Evolutionary conservation across 2,113 vertebrate species (phyloP).

Genomic region (Lethenteron reissneri): DNA sequence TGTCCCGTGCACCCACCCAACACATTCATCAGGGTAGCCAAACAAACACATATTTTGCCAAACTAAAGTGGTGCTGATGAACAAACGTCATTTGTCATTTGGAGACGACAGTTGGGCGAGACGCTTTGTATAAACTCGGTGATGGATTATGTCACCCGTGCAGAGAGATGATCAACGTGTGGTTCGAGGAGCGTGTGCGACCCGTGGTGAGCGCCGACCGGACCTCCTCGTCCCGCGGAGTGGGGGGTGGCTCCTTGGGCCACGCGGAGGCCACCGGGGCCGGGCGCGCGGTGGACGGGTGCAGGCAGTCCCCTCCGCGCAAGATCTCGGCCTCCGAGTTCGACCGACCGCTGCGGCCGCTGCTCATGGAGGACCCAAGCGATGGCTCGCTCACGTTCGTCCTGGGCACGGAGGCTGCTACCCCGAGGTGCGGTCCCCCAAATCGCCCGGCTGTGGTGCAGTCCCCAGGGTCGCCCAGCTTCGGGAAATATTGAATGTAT

Average conservation of each 20-base stretch:
- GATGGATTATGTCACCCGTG: not conserved
- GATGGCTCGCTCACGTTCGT: conserved; percentile 73
- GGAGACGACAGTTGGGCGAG: too few relatives aligned
- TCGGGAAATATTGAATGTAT: too few relatives aligned
- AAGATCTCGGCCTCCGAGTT: conserved; percentile 95
- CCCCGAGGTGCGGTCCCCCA: conserved; percentile 20
- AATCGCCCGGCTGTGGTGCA: conserved; percentile 22
- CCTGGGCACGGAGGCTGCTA: conserved; percentile 24
- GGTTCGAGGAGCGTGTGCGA: conserved; percentile 87
- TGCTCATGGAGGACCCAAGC: conserved; percentile 59
- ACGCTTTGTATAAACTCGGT: too few relatives aligned
- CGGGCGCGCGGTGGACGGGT: conserved; percentile 16
- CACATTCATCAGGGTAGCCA: too few relatives aligned
- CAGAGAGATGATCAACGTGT: conserved; percentile 97
- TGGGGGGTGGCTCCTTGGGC: conserved; percentile 19
- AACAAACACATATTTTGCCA: too few relatives aligned
- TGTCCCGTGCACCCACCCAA: too few relatives aligned
- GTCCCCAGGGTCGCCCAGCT: conserved; percentile 23
- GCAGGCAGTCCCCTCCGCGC: conserved; percentile 28
- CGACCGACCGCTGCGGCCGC: conserved; percentile 72
- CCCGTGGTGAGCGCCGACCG: conserved; percentile 47
- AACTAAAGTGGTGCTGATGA: too few relatives aligned
- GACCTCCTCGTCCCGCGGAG: conserved; percentile 16
- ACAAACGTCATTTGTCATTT: too few relatives aligned
- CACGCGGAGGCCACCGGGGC: conserved; percentile 20